These are phyloP conservation scores for Acrocephalus arundinaceus DNA, from an alignment of 2,113 vertebrate genomes.

Conservation along the genomic window DNA sequence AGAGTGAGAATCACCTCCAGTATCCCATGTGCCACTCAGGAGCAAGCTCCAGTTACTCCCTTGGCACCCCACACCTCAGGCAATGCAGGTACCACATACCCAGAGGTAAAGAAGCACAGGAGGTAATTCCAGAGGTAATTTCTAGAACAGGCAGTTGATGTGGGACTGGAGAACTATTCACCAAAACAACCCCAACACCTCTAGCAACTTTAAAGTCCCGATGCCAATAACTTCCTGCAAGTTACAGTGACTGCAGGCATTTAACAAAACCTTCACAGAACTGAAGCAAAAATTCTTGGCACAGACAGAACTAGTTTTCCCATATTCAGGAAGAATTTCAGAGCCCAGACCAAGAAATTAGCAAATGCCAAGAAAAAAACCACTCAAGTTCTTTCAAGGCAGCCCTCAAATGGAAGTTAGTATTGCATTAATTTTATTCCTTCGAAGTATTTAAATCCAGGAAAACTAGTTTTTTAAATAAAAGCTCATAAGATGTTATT, in stretches of 20 bases:
- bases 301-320: neutral
- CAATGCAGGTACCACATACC: neutral
- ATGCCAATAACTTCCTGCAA: neutral
- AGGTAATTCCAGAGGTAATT: neutral
- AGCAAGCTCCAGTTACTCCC: neutral
- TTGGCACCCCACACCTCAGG: rapidly evolving
- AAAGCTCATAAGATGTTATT: neutral
- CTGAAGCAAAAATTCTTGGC: neutral
- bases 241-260: neutral
- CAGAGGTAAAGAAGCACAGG: neutral
- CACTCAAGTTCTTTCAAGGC: neutral
- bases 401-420: neutral
- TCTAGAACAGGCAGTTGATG: neutral
- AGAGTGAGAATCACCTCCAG: neutral
- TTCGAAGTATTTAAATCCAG: neutral
- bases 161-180: neutral
- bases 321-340: neutral
- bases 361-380: neutral
- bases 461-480: neutral
- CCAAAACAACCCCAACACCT: neutral
- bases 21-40: rapidly evolving
- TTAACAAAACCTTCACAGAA: neutral
- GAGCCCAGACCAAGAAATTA: neutral
- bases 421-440: neutral
- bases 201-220: neutral